Percentiles rank a stretch among this genome's conserved stretches.
Evolutionary conservation across 37 sponge, comb jelly and placozoan genomes (phyloP).

Genomic region (Ephydatia muelleri): DNA sequence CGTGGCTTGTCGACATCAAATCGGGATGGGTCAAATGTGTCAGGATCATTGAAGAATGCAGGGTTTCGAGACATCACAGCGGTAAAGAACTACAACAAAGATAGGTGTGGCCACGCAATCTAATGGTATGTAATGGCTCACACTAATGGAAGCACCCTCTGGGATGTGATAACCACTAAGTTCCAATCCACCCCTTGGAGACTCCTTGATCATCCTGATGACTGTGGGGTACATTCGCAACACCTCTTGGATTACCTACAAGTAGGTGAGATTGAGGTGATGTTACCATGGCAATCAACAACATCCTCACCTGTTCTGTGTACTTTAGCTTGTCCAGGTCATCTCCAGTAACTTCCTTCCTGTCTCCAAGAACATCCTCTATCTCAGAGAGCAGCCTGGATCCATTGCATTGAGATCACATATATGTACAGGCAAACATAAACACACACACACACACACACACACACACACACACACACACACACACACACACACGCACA

Average conservation of each 20-base stretch:
- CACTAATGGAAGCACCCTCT: background rate
- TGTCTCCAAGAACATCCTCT: background rate
- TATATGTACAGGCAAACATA: no score
- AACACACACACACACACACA: no score
- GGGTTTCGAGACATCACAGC: background rate
- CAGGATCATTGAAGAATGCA: background rate
- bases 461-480: no score
- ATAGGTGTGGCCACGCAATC: background rate
- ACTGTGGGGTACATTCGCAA: conserved; percentile 18
- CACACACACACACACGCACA: no score
- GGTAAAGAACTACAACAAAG: background rate
- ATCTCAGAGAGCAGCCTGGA: no score
- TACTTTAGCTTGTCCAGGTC: background rate
- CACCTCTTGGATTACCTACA: conserved; percentile 23
- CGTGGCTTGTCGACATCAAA: background rate
- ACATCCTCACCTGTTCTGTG: conserved; percentile 8
- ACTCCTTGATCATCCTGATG: background rate
- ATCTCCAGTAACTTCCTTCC: background rate
- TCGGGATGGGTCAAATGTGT: background rate
- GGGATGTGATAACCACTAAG: conserved; percentile 10
- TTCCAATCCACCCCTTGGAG: background rate
- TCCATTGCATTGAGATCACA: no score
- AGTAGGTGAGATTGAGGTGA: no score
- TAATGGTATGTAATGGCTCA: background rate
- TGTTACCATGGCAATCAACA: no score